phyloP scores from a whole-genome alignment of 2,797 vertebrate species.

The Garrulus glandarius region DNA sequence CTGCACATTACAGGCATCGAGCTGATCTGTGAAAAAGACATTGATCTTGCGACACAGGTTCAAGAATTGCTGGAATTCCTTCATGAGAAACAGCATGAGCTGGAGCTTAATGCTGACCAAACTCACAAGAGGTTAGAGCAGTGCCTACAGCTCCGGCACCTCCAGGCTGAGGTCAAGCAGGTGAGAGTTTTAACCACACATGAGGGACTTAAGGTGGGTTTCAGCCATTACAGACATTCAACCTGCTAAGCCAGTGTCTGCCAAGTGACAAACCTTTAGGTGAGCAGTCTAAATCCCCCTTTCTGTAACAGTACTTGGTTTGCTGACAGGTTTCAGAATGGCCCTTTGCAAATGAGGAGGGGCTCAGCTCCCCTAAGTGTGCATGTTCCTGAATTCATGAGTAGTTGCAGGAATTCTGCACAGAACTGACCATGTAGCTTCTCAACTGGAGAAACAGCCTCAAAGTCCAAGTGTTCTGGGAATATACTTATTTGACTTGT shows the following conservation, averaged over 20 bases:
- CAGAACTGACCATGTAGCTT: neutral
- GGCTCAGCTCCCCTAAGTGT: neutral
- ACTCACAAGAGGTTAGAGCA: constrained; percentile 92
- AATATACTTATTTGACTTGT: neutral
- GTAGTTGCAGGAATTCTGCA: neutral
- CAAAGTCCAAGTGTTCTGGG: neutral
- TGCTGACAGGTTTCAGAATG: neutral
- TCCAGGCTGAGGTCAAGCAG: constrained; percentile 97
- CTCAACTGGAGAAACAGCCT: neutral
- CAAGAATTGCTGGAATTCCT: constrained; percentile 97
- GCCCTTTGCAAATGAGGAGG: neutral
- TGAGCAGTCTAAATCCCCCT: neutral
- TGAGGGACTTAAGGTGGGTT: neutral
- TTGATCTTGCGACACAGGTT: constrained; percentile 93
- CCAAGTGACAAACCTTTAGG: neutral
- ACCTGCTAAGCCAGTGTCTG: neutral
- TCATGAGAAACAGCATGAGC: constrained; percentile 95
- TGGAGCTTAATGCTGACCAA: constrained; percentile 91
- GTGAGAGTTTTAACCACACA: constrained; percentile 66
- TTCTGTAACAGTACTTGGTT: neutral
- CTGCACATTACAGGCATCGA: constrained; percentile 85
- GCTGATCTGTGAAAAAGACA: constrained; percentile 94
- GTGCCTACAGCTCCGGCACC: constrained; percentile 92
- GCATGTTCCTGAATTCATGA: neutral
- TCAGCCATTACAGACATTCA: neutral